Conservation (phyloP, 2,113 vertebrate species). For the Gallinago undulata region DNA sequence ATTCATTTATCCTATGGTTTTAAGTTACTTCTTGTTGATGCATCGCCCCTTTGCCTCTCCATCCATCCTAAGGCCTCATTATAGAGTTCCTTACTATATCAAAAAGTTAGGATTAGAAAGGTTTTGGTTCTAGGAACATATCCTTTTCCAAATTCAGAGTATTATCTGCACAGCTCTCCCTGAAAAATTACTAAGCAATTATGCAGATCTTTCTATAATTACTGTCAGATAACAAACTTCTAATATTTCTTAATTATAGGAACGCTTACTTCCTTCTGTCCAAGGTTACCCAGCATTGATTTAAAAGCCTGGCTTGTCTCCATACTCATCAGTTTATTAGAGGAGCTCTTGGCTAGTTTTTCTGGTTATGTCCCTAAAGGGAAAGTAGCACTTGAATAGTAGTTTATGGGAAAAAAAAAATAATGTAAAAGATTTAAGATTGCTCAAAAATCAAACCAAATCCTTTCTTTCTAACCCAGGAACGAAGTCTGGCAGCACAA, state of each 20-base stretch:
- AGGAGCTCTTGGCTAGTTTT: not conserved
- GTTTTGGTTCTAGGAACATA: not conserved
- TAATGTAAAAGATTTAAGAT: not conserved
- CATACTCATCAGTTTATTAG: not conserved
- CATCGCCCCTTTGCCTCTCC: not conserved
- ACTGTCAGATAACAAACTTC: not conserved
- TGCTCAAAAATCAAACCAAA: not conserved
- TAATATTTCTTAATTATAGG: not conserved
- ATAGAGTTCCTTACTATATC: not conserved
- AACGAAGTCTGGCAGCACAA: not conserved
- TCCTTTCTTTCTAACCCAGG: not conserved
- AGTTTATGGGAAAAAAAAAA: not conserved
- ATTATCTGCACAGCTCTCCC: not conserved
- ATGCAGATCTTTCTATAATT: not conserved
- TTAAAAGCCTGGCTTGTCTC: not conserved
- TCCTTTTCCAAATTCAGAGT: not conserved
- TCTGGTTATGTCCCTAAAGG: not conserved
- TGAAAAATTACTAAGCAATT: not conserved
- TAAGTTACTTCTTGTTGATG: not conserved
- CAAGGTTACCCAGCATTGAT: not conserved
- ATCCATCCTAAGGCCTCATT: not conserved
- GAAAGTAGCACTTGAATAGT: not conserved
- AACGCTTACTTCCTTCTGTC: not conserved
- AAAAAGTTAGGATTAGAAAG: not conserved
- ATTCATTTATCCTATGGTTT: not conserved